A percentile compares a stretch with the other conserved stretches of the same genome.
phyloP scores from a whole-genome alignment of 2,888 invertebrate species.

The Hypolimnas misippus region DNA sequence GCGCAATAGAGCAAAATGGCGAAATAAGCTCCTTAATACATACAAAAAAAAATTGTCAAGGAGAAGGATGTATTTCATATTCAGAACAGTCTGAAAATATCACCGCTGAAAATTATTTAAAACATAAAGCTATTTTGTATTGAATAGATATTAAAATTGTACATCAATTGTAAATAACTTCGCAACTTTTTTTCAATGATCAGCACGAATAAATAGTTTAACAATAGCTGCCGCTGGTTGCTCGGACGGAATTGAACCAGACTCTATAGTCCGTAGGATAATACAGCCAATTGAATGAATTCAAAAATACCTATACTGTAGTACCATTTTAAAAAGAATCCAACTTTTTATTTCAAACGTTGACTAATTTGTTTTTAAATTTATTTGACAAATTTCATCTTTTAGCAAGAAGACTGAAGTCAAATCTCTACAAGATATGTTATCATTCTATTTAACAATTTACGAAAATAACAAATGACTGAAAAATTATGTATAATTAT shows the following conservation, averaged over 20 bases:
- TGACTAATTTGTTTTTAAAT: no score
- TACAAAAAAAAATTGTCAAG: no score
- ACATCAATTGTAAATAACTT: conserved; percentile 11
- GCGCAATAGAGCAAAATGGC: no score
- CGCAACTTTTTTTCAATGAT: conserved; percentile 23
- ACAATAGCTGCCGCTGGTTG: conserved; percentile 52
- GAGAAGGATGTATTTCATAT: no score
- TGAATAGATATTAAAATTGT: neutral
- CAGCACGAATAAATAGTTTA: conserved; percentile 43
- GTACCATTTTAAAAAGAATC: neutral
- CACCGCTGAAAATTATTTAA: neutral
- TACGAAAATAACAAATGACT: no score
- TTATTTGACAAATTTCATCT: neutral
- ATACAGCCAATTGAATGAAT: conserved; percentile 52
- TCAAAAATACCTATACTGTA: conserved; percentile 42
- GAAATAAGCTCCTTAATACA: no score
- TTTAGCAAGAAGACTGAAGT: neutral
- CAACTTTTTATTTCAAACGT: neutral
- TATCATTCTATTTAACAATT: no score
- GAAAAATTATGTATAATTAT: no score
- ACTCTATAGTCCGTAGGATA: conserved; percentile 46
- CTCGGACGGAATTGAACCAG: conserved; percentile 45
- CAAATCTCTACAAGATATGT: no score
- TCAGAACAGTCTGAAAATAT: no score
- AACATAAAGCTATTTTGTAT: neutral